Percentiles rank a stretch among this genome's conserved stretches.
These are phyloP conservation scores for Aspidapion aeneum DNA, from an alignment of 2,888 invertebrate genomes.

Conservation along the genomic window DNA sequence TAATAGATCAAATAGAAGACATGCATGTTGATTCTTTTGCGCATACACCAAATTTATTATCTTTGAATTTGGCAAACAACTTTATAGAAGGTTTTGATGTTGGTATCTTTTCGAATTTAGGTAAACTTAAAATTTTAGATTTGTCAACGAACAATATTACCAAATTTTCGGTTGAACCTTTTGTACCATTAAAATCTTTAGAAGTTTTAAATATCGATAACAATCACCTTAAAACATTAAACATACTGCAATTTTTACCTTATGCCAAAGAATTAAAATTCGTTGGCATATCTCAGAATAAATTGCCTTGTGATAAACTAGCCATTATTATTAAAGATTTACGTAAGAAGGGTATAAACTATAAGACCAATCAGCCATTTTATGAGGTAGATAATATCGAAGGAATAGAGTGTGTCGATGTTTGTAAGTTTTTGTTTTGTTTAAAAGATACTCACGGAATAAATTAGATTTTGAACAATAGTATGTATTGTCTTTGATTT, in stretches of 20 bases:
- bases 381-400: conserved; percentile 16
- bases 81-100: neutral
- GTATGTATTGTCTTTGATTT: too few species aligned
- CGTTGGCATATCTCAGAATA: conserved; percentile 13
- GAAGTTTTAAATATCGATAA: conserved; percentile 8
- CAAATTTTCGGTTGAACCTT: neutral
- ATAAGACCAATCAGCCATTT: conserved; percentile 3
- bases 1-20: neutral
- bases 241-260: conserved; percentile 7
- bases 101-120: neutral
- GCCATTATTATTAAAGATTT: conserved; percentile 6
- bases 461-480: neutral
- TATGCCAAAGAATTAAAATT: conserved; percentile 4
- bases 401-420: conserved; percentile 15
- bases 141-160: neutral
- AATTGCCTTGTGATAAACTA: conserved; percentile 11
- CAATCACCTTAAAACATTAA: conserved; percentile 11
- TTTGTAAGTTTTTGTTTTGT: conserved; percentile 18
- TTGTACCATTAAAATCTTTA: neutral
- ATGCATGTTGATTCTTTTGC: neutral
- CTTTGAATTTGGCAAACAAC: neutral
- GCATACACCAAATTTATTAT: neutral
- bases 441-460: conserved; percentile 1
- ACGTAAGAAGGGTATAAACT: conserved; percentile 5
- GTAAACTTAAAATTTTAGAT: neutral